Conservation (phyloP, 2,113 vertebrate genomes). For the Pseudorasbora parva region DNA sequence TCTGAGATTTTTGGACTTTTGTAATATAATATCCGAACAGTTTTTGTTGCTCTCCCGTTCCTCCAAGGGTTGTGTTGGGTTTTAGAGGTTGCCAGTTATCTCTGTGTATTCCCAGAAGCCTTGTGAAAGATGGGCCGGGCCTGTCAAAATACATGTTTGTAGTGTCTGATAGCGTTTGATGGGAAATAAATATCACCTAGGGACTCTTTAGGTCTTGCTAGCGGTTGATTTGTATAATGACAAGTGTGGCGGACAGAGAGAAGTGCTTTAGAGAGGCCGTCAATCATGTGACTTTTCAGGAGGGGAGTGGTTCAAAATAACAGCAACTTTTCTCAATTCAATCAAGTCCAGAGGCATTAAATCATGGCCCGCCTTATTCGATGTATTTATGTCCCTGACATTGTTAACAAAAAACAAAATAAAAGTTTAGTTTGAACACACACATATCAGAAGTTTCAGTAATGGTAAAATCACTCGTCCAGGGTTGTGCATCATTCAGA, state of each 20-base stretch:
- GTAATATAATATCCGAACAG: slow-evolving; percentile 37
- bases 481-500: background rate
- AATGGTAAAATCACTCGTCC: background rate
- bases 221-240: slow-evolving; percentile 75
- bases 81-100: slow-evolving; percentile 52
- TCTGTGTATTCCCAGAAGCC: slow-evolving; percentile 58
- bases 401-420: background rate
- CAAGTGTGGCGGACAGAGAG: slow-evolving; percentile 65
- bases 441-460: background rate
- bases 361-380: background rate
- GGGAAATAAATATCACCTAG: slow-evolving; percentile 37
- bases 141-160: slow-evolving; percentile 64
- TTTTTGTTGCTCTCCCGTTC: background rate
- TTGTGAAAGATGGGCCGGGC: slow-evolving; percentile 57
- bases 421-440: background rate
- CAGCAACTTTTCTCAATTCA: background rate
- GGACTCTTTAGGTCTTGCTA: slow-evolving; percentile 11
- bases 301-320: background rate
- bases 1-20: slow-evolving; percentile 63
- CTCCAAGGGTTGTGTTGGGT: slow-evolving; percentile 40
- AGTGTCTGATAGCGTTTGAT: slow-evolving; percentile 54
- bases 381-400: background rate
- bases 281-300: slow-evolving; percentile 54
- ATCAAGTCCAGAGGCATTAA: background rate
- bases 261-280: slow-evolving; percentile 54